These are phyloP conservation scores for Eupeodes latifasciatus DNA, from an alignment of 2,888 invertebrate genomes.

Conservation along the genomic window DNA sequence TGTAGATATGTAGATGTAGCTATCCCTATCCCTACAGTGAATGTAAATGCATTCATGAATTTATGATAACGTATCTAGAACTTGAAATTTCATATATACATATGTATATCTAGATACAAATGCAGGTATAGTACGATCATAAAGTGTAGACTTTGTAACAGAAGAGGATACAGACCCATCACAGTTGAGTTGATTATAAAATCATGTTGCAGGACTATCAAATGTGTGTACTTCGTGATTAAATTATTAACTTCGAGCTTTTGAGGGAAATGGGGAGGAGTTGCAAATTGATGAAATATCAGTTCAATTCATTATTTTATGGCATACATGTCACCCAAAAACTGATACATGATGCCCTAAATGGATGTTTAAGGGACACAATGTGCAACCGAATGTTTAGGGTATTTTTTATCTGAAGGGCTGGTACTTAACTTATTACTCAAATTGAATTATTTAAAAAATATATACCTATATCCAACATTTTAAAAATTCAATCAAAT, in stretches of 20 bases:
- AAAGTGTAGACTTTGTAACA: background rate
- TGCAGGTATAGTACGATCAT: background rate
- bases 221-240: constrained; percentile 53
- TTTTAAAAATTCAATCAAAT: no score
- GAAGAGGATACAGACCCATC: background rate
- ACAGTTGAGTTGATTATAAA: constrained; percentile 44
- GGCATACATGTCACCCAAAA: background rate
- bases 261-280: background rate
- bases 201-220: constrained; percentile 58
- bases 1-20: no score
- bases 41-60: constrained; percentile 28
- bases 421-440: background rate
- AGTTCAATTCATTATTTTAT: background rate
- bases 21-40: background rate
- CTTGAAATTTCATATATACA: no score
- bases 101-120: background rate
- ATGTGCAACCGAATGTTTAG: background rate
- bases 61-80: background rate
- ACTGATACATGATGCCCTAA: background rate
- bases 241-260: constrained; percentile 55
- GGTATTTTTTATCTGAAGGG: background rate
- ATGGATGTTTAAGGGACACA: background rate
- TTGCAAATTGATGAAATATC: constrained; percentile 20
- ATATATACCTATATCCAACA: background rate
- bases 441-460: background rate